These are phyloP conservation scores for Anguilla megastoma DNA, from an alignment of 2,797 vertebrate species.

Conservation along the genomic window DNA sequence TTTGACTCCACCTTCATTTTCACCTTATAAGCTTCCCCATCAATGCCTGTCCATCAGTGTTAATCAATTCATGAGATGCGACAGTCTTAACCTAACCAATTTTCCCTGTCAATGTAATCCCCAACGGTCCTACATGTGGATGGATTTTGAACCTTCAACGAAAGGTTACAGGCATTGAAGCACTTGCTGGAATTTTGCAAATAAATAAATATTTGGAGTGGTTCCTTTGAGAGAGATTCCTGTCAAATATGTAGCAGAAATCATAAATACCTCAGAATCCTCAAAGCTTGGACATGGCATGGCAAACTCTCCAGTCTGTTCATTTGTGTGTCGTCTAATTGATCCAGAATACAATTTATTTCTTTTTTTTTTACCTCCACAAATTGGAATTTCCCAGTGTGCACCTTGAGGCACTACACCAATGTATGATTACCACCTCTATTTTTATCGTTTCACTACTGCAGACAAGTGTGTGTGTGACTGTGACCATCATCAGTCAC, in stretches of 20 bases:
- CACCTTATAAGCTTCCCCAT: background rate
- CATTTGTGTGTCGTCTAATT: too few species aligned
- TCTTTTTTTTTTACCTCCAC: too few species aligned
- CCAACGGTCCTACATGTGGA: background rate
- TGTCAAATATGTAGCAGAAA: background rate
- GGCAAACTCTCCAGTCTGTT: too few species aligned
- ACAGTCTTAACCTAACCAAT: background rate
- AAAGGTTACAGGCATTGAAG: background rate
- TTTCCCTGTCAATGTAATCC: background rate
- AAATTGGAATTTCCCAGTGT: too few species aligned
- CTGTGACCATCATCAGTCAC: too few species aligned
- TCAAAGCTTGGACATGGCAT: too few species aligned
- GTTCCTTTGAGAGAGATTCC: background rate
- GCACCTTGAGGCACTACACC: too few species aligned
- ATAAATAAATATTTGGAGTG: background rate
- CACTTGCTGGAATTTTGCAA: background rate
- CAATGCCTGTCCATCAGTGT: too few species aligned
- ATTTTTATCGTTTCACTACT: too few species aligned
- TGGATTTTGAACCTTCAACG: background rate
- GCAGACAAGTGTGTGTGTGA: too few species aligned
- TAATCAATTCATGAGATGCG: background rate
- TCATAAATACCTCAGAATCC: background rate
- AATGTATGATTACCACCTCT: too few species aligned
- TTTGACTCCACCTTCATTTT: background rate
- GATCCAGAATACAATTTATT: too few species aligned